Base-by-base conservation (phyloP, 2,888 invertebrate genomes). In the Polia nebulosa region DNA sequence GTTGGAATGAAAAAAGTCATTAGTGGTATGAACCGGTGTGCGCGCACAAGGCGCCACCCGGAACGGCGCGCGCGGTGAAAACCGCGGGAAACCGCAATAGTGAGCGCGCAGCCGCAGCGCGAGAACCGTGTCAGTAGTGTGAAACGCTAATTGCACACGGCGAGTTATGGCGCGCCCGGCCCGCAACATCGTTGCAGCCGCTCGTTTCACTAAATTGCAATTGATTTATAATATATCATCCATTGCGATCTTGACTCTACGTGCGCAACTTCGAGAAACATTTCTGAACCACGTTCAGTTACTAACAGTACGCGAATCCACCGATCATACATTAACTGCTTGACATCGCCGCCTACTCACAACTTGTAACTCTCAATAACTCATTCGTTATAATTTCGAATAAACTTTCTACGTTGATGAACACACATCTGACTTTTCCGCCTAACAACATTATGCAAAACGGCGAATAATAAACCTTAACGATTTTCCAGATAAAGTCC, bases 91-190 rank as follows among this genome's bases (percentile, higher is more conserved):
- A 95, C 95, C 95, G 95, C 95, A 95, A 95, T 90, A 90, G 90
- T 87, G 87, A 91, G 85, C 90, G 89, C 89, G 84, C 85, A 81
- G 84, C 85, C 86, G 78, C 84, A 87, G 89, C 91, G 91, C 92
- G 93, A 93, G 94, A 95, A 95, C 94, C 95, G 95, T 95, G 95
- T 95, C 95, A 95, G 94, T 95, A 94, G 95, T 94, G 95, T 94
- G 93, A 94, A 94, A 94, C 92, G 91, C 92, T 95, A 95, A 94
- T 95, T 94, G 92, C 93, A 87, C 86, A 84, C 87, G 85, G 90
- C 89, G 87, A 92, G 89, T 90, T 88, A 90, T 90, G 87, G 88
- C 88, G 86, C 88, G 86, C 86, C 87, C 88, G 86, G 85, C 87
- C 85, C 82, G 89, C 86, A 85, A 87, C 91, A 89, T 88, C 84